Evolutionary conservation across 2,113 vertebrate species (phyloP), one percentile per base, ranked within the genome.

Genomic region (Ctenomys sociabilis): DNA sequence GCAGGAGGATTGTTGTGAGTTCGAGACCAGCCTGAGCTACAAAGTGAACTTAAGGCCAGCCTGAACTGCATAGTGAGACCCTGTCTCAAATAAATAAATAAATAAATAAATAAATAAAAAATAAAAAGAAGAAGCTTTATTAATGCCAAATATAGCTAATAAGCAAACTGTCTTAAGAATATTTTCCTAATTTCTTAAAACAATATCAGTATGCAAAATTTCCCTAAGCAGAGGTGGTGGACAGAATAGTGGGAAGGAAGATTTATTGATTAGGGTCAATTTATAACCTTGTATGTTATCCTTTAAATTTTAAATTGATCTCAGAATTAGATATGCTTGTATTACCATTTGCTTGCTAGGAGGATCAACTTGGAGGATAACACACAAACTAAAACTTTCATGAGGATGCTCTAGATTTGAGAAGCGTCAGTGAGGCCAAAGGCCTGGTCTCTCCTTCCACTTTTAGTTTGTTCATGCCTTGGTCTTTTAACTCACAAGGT

Each of bases 221-320:
- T 91, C 10, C 16, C 61, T 45, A 43, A 75, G 21, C 14, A 68
- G 90, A 96, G 16, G 52, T 19, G 66, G 19, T 13, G 21, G 5
- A 8, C 35, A 0, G 2, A 45, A 6, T 24, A 52, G 16, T 37
- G 9, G 1, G 1, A 64, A 52, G 3, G 35, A 63, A 72, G 28
- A 61, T 73, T 82, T 80, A 63, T 26, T 80, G 70, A 19, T 37
- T 72, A 2, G 12, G 22, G n/a, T 37, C 10, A 35, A 87, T 17
- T 13, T 59, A 22, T 17, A 88, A 81, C 12, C 68, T 68, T 64
- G 24, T 3, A 61, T 4, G 12, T 37, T 28, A 87, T 35, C 28
- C 21, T 90, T 85, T 75, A 52, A 70, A 49, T 16, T 72, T 93
- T 45, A 84, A 1, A 10, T 14, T 37, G 19, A 77, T 22, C 77